phyloP scores from a whole-genome alignment of 2,113 vertebrate genomes.

The Turdus rufiventris region DNA sequence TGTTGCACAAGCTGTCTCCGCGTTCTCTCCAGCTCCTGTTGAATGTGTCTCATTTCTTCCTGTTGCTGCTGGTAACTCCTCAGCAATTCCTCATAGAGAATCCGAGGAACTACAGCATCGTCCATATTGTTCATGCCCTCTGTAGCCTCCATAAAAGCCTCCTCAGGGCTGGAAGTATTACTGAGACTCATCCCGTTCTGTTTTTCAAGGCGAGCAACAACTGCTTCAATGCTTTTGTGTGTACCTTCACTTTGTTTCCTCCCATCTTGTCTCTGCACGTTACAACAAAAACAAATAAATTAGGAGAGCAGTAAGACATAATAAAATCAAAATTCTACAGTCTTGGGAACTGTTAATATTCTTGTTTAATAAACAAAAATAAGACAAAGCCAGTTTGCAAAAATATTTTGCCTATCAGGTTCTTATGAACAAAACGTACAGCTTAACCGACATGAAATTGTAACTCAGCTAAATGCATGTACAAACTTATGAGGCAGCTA shows the following conservation, averaged over 20 bases:
- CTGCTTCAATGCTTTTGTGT: conserved; percentile 93
- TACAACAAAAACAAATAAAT: conserved; percentile 37
- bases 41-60: conserved; percentile 95
- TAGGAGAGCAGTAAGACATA: not conserved
- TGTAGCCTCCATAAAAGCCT: conserved; percentile 75
- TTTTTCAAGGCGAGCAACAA: conserved; percentile 90
- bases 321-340: not conserved
- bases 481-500: not conserved
- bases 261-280: conserved; percentile 77
- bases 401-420: not conserved
- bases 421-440: not conserved
- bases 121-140: conserved; percentile 76
- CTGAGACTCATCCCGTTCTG: conserved; percentile 80
- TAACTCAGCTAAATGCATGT: not conserved
- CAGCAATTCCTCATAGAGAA: conserved; percentile 94
- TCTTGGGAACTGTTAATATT: not conserved
- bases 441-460: not conserved
- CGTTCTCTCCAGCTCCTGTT: conserved; percentile 95
- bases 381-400: not conserved
- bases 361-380: not conserved
- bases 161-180: conserved; percentile 72
- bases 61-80: conserved; percentile 97
- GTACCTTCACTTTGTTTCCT: conserved; percentile 79
- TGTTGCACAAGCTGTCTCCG: conserved; percentile 95
- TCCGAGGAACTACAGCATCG: conserved; percentile 87